phyloP scores from a whole-genome alignment of 1,140 invertebrate species.

The Helicoverpa zea region DNA sequence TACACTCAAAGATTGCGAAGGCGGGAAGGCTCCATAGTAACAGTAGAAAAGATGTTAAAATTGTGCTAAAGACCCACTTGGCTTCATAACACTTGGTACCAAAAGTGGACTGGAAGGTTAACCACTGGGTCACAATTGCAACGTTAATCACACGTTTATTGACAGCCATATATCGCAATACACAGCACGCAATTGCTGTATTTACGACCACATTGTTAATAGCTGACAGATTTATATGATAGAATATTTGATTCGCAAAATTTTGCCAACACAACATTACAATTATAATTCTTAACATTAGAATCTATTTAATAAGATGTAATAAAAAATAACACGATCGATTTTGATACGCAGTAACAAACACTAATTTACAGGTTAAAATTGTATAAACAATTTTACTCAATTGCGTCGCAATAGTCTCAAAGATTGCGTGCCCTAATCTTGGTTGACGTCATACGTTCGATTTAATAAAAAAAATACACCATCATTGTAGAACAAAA shows the following conservation, averaged over 20 bases:
- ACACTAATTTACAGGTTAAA: too few relatives aligned
- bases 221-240: not conserved
- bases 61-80: not conserved
- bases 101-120: not conserved
- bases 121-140: slow-evolving; percentile 8
- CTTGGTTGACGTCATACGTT: too few relatives aligned
- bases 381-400: too few relatives aligned
- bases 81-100: not conserved
- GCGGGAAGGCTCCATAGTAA: too few relatives aligned
- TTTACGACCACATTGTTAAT: slow-evolving; percentile 1
- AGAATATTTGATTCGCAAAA: not conserved
- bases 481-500: too few relatives aligned
- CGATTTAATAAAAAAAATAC: too few relatives aligned
- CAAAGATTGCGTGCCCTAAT: too few relatives aligned
- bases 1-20: too few relatives aligned
- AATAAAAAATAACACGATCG: not conserved
- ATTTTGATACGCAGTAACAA: not conserved
- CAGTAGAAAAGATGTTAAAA: not conserved
- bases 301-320: too few relatives aligned
- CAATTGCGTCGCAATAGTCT: too few relatives aligned
- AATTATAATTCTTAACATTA: too few relatives aligned
- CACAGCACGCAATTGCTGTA: slow-evolving; percentile 13
- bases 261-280: too few relatives aligned
- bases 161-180: not conserved
- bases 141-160: slow-evolving; percentile 26